Percentiles rank a stretch among this genome's conserved stretches.
Conservation (phyloP, 2,888 invertebrate genomes). For the Agrochola lychnidis region DNA sequence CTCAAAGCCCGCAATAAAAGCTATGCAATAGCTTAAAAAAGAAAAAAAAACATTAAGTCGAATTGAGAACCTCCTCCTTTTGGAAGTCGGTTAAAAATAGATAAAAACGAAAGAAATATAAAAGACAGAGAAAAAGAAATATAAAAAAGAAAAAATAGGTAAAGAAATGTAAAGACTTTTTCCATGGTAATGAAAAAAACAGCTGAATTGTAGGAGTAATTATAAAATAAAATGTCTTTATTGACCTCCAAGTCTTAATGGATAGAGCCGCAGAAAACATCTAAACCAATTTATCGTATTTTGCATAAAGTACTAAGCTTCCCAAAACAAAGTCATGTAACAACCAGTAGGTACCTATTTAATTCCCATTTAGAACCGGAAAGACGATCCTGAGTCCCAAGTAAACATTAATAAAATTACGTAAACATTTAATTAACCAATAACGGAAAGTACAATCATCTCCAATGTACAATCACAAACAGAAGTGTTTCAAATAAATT, state of each 20-base stretch:
- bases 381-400: conserved; percentile 38
- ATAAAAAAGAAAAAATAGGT: background rate
- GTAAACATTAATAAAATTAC: conserved; percentile 53
- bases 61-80: too few species aligned
- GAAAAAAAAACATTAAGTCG: too few species aligned
- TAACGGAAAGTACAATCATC: conserved; percentile 62
- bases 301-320: conserved; percentile 1
- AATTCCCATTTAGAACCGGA: conserved; percentile 25
- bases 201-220: background rate
- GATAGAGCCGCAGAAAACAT: background rate
- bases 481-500: conserved; percentile 79
- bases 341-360: conserved; percentile 2
- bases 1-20: too few species aligned
- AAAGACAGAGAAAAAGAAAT: too few species aligned
- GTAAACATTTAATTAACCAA: conserved; percentile 67
- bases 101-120: too few species aligned
- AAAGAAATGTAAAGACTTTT: background rate
- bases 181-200: background rate
- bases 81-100: too few species aligned
- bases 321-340: background rate
- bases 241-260: background rate
- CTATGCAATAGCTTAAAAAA: too few species aligned
- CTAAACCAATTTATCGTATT: background rate
- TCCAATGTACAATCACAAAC: conserved; percentile 70
- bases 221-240: conserved; percentile 1